phyloP scores from a whole-genome alignment of 2,888 invertebrate genomes.

The Diarsia dahlii region DNA sequence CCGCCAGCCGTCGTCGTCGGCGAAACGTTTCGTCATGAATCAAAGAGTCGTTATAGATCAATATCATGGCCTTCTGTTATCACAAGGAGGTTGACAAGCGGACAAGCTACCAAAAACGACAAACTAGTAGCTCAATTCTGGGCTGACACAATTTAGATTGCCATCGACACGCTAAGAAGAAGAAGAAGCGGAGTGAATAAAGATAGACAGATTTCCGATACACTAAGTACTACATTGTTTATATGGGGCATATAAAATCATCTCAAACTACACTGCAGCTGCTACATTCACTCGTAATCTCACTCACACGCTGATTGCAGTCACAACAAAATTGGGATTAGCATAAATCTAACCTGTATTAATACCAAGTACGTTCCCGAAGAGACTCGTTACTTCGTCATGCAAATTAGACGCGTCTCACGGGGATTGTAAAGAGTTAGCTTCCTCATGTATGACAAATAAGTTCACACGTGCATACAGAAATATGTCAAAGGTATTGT shows the following conservation, averaged over 20 bases:
- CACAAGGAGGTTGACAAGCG: too few relatives aligned
- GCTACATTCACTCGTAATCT: neutral
- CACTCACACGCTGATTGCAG: slow-evolving; percentile 29
- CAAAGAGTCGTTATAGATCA: neutral
- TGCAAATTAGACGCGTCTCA: slow-evolving; percentile 53
- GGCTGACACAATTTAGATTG: too few relatives aligned
- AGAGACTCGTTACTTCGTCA: slow-evolving; percentile 47
- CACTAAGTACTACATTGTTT: neutral
- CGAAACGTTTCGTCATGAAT: neutral
- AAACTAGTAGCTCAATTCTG: too few relatives aligned
- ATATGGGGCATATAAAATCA: slow-evolving; percentile 3
- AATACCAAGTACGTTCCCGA: slow-evolving; percentile 8
- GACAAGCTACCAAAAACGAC: too few relatives aligned
- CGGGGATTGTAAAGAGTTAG: slow-evolving; percentile 43
- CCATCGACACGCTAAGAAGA: too few relatives aligned
- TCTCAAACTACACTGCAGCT: neutral
- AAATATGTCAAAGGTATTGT: neutral
- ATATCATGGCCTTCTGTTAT: too few relatives aligned
- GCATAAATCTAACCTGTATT: slow-evolving; percentile 28
- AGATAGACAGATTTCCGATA: neutral
- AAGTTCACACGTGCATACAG: slow-evolving; percentile 4
- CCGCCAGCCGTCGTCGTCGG: too few relatives aligned
- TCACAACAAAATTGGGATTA: slow-evolving; percentile 16
- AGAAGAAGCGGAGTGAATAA: neutral
- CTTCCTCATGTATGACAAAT: slow-evolving; percentile 31